Conservation (phyloP, 2,888 invertebrate species). For the Lasioglossum leucozonium region DNA sequence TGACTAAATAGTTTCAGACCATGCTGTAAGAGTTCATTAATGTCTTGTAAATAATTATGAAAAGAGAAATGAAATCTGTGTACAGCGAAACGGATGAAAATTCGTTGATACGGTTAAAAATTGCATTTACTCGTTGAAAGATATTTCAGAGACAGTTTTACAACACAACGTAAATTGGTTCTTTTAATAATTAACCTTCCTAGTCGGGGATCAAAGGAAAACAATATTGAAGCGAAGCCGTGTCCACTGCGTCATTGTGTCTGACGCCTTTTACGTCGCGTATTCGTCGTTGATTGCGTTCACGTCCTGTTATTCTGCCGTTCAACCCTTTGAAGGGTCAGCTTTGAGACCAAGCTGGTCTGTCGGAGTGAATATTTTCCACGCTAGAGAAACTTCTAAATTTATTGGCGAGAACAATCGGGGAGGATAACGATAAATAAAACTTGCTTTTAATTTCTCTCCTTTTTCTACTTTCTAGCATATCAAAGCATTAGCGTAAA, state of each 20-base stretch:
- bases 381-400: slow-evolving; percentile 37
- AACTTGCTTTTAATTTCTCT: not conserved
- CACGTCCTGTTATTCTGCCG: slow-evolving; percentile 62
- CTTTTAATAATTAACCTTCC: slow-evolving; percentile 53
- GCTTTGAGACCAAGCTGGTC: slow-evolving; percentile 51
- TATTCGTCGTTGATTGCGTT: slow-evolving; percentile 63
- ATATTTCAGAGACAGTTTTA: not conserved
- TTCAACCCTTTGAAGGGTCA: slow-evolving; percentile 63
- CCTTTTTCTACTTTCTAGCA: not conserved
- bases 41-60: not conserved
- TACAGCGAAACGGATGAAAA: not conserved
- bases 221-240: slow-evolving; percentile 42
- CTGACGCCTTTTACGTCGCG: slow-evolving; percentile 52
- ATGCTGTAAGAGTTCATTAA: too few relatives aligned
- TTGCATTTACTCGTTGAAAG: not conserved
- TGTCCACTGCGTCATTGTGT: slow-evolving; percentile 49
- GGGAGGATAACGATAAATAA: slow-evolving; percentile 19
- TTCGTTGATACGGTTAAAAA: not conserved
- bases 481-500: slow-evolving; percentile 14
- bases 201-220: slow-evolving; percentile 47
- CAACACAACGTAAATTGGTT: slow-evolving; percentile 48
- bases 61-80: not conserved
- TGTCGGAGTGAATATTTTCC: slow-evolving; percentile 54
- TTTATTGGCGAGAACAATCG: slow-evolving; percentile 44
- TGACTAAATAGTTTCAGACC: too few relatives aligned